Base-by-base conservation (phyloP, 2,888 invertebrate species). In the Andrena hattorfiana region DNA sequence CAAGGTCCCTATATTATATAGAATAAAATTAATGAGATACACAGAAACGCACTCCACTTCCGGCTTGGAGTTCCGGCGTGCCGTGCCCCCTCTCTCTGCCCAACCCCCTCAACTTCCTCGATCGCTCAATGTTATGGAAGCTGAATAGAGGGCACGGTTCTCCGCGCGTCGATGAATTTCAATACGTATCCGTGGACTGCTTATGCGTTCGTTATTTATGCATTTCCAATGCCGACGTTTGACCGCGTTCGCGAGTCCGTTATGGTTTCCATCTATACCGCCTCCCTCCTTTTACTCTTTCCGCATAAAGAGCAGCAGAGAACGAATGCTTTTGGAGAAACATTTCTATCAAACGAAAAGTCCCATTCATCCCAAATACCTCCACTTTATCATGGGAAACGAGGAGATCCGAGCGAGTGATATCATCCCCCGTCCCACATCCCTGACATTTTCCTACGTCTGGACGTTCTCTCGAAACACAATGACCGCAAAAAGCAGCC, bases 1-100 rank as follows among this genome's bases (percentile, higher is more conserved):
- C 72, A 26, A 16, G 35, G 75, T 78, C 78, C 73, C 77, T 78
- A 85, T 93, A 93, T 94, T 93, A 94, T 93, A 94, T 93, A 90
- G 92, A 93, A 93, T 92, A 92, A 93, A 93, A 94, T 94, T 94
- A 94, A 94, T 94, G 94, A 93, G 93, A 93, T 94, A 94, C 93
- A 94, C 90, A 91, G 93, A 93, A 94, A 94, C 91, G 93, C 94
- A 94, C 93, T 94, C 91, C 93, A 92, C 92, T 93, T 92, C 92
- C 91, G 91, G 92, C 87, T 71, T 71, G 80, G 68, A 77, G 77
- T 88, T 88, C 77, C 87, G 83, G 73, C 80, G 88, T 85, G 89
- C 87, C 81, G 89, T 49, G 81, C 82, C 88, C 69, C 90, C 76
- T 85, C 1, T 2, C 51, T 0, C 49, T 6, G 6, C 51, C 2